Percentiles rank a stretch among this genome's conserved stretches.
Evolutionary conservation across 2,797 vertebrate species (phyloP).

Genomic region (Premnoplex brunnescens): DNA sequence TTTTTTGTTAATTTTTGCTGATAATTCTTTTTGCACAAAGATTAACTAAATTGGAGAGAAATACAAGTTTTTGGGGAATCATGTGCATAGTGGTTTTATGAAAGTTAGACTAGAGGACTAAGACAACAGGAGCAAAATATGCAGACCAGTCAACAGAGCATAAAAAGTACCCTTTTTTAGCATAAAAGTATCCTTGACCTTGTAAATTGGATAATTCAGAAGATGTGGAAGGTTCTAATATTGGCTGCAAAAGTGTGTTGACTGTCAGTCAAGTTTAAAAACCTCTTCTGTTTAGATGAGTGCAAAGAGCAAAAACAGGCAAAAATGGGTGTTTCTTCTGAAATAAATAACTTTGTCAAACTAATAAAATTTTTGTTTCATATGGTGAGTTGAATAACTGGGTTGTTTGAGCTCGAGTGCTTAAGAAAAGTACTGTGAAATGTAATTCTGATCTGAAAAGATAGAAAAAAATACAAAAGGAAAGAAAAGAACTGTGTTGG

Average conservation of each 20-base stretch:
- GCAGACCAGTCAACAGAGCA: neutral
- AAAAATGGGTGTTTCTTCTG: rapidly evolving
- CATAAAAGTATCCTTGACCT: neutral
- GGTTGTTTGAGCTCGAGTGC: neutral
- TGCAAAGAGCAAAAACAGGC: neutral
- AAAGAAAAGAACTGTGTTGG: neutral
- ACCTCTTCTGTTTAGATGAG: neutral
- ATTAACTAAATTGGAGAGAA: neutral
- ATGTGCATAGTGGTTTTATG: neutral
- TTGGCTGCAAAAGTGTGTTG: neutral
- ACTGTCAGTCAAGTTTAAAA: neutral
- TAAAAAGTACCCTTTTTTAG: neutral
- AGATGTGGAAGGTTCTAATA: neutral
- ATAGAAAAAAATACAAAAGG: neutral
- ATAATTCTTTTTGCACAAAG: neutral
- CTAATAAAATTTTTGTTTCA: neutral
- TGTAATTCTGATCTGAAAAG: neutral
- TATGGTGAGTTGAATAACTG: neutral
- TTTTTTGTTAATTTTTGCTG: neutral
- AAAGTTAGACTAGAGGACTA: neutral
- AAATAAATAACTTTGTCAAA: neutral
- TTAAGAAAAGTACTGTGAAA: neutral
- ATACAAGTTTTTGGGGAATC: neutral
- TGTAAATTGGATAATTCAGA: neutral
- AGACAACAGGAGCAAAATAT: neutral